Base-by-base conservation (phyloP, 2,113 vertebrate genomes). In the Benitochromis conjunctus region DNA sequence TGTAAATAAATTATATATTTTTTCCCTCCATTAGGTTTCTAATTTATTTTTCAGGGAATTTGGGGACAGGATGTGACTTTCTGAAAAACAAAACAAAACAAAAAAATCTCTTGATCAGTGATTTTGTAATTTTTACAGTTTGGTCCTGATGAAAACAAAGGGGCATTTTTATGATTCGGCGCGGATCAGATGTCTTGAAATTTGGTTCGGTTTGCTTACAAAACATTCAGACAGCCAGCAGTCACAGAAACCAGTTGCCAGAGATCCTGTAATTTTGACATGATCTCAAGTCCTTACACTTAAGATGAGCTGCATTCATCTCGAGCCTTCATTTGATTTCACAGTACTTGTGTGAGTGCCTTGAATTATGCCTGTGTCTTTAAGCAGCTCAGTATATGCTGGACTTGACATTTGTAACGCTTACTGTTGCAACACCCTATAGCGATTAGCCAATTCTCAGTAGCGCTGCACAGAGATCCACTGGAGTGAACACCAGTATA, bases 1-100 rank as follows among this genome's bases (percentile, higher is more conserved):
- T 84, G 71, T 90, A 82, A 88, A 92, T 86, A 77, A 80, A 80
- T 88, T 0, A 83, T 78, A 16, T 46, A 53, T 86, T 79, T 6
- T 71, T 9, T 1, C 34, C 62, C 7, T 7, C 80, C 57, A 86
- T 86, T 84, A 84, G n/a, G 60, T 19, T 10, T 60, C 57, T 62
- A 7, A 84, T 90, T 78, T 53, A 83, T 54, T 87, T 87, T 82
- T 77, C 24, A 82, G 24, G 46, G 81, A 24, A 24, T 55, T 6
- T 24, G 36, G 21, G 41, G 8, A 26, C 41, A 71, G 41, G 21
- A 7, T 71, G 66, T 46, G 66, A 21, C 21, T 6, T 1, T 46
- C 41, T 71, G 66, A 4, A 71, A 71, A 18, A 26, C 5, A 26
- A 71, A 71, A 71, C 8, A 21, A 71, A 46, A 46, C 13, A 46